Evolutionary conservation across 2,797 vertebrate genomes (phyloP).

Genomic region (Tangara arthus): DNA sequence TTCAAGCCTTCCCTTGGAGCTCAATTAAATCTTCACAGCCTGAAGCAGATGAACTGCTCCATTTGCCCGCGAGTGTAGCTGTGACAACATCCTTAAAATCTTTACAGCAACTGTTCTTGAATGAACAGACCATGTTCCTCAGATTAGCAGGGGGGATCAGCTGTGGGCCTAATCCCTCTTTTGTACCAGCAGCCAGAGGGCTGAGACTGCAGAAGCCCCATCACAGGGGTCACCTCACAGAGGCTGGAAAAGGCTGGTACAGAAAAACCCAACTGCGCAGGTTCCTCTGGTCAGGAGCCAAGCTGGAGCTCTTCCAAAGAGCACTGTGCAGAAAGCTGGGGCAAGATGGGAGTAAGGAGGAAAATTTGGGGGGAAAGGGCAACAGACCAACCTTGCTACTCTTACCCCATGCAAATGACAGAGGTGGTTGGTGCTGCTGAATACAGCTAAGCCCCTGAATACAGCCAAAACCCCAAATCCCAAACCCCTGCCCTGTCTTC

Average conservation of each 20-base stretch:
- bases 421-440: background rate
- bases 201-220: background rate
- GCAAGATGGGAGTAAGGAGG: background rate
- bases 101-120: background rate
- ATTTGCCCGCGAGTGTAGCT: background rate
- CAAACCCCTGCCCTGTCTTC: background rate
- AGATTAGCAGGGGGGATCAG: background rate
- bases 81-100: background rate
- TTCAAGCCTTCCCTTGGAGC: background rate
- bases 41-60: background rate
- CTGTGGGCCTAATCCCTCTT: background rate
- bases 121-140: background rate
- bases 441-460: background rate
- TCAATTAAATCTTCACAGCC: slow-evolving; percentile 47
- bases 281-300: background rate
- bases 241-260: background rate
- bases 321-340: background rate
- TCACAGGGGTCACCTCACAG: background rate
- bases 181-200: background rate
- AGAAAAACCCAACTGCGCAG: fast-evolving
- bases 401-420: background rate
- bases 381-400: background rate
- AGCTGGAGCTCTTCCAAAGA: background rate
- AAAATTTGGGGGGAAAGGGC: fast-evolving
- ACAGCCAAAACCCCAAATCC: background rate